Evolutionary conservation across 2,797 vertebrate genomes (phyloP).

Genomic region (Pantherophis alleghaniensis): DNA sequence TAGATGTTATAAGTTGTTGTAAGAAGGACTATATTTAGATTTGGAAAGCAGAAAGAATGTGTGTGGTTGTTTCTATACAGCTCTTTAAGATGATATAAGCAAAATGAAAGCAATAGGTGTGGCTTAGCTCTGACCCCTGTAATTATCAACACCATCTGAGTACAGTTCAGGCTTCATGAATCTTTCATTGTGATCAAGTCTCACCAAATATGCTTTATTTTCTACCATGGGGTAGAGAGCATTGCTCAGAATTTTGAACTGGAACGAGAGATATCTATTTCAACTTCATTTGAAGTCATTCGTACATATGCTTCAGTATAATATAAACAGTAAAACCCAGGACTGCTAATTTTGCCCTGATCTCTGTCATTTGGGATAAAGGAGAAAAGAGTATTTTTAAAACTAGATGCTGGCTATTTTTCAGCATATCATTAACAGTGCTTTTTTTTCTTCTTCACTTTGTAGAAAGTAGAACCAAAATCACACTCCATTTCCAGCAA

Average conservation of each 20-base stretch:
- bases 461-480: slow-evolving; percentile 6
- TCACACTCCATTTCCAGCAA: not conserved
- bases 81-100: not conserved
- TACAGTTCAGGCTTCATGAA: not conserved
- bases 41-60: not conserved
- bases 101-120: not conserved
- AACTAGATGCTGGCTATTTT: slow-evolving; percentile 22
- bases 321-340: not conserved
- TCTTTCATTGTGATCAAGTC: not conserved
- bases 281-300: slow-evolving; percentile 22
- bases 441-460: not conserved
- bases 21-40: not conserved
- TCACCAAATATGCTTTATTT: accelerated
- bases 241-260: too few relatives aligned
- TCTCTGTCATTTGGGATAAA: slow-evolving; percentile 4
- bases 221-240: not conserved
- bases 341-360: not conserved
- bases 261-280: not conserved
- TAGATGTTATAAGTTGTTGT: not conserved
- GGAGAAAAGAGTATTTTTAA: slow-evolving; percentile 33
- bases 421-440: not conserved
- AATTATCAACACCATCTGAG: not conserved
- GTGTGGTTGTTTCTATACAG: not conserved
- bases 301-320: not conserved
- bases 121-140: not conserved